Base-by-base conservation (phyloP, 2,113 vertebrate genomes). In the Mola mola region DNA sequence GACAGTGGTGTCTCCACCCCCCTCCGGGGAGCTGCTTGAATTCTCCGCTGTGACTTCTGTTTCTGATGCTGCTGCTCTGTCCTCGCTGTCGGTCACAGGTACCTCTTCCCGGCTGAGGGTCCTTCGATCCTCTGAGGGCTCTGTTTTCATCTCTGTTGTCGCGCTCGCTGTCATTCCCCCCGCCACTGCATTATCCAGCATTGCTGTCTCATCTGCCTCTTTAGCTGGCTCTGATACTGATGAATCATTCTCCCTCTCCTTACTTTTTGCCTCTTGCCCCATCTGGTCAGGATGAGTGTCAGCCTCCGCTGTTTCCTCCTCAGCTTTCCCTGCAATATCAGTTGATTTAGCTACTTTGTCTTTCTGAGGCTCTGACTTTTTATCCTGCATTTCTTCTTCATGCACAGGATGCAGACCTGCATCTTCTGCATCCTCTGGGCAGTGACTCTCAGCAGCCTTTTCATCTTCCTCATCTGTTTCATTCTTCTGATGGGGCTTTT, bases 171-270 rank as follows among this genome's bases (percentile, higher is more conserved):
- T 37, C 74, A 43, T 59, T 19, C 48, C 70, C 42, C 75, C 81
- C n/a, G 29, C 72, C 22, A 75, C 82, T 4, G 59, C 52, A 29
- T 70, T 38, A 40, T 49, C 62, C 7, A 49, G n/a, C 47, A 22
- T 57, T 38, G 49, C 64, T 37, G 61, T 60, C 52, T 81, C 81
- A 44, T 87, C 69, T 10, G 43, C 48, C 51, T 71, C 50, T 68
- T 47, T 41, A 24, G 66, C 43, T 3, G 1, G 43, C 49, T 79
- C 70, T 36, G 80, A 75, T 24, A 40, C 51, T 1, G 55, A 62
- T 72, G 73, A 75, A 43, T 87, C 87, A 67, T 87, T 51, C 17
- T 58, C 60, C 60, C n/a, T n/a, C n/a, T 79, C 69, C 1, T 17
- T 16, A 25, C 57, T 67, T 64, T 72, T 61, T 59, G 40, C 37